phyloP scores from a whole-genome alignment of 2,797 vertebrate species.

The Sandelia bainsii region DNA sequence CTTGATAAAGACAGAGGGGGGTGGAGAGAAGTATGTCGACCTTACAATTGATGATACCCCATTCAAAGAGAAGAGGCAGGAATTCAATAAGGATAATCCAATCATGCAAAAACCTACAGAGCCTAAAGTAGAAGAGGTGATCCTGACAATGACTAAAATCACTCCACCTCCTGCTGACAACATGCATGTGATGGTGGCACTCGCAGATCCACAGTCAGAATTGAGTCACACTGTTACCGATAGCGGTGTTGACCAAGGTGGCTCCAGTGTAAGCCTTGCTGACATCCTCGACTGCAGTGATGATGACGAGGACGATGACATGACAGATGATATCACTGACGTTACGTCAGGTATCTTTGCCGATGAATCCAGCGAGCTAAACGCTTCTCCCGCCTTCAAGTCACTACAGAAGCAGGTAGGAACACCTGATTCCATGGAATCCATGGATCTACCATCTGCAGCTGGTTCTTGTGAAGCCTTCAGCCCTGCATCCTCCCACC shows the following conservation, averaged over 20 bases:
- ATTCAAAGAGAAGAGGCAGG: slow-evolving; percentile 56
- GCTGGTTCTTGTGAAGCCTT: slow-evolving; percentile 87
- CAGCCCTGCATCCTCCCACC: slow-evolving; percentile 81
- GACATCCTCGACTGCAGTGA: slow-evolving; percentile 87
- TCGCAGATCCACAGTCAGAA: slow-evolving; percentile 77
- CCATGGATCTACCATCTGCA: slow-evolving; percentile 89
- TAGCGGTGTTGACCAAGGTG: slow-evolving; percentile 74
- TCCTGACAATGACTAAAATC: slow-evolving; percentile 33
- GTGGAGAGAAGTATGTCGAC: slow-evolving; percentile 70
- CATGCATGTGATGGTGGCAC: slow-evolving; percentile 64
- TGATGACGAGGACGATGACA: slow-evolving; percentile 80
- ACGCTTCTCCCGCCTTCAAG: slow-evolving; percentile 77
- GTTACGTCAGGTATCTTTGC: slow-evolving; percentile 88
- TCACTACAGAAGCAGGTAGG: slow-evolving; percentile 90
- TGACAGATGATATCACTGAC: slow-evolving; percentile 86
- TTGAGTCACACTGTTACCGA: slow-evolving; percentile 54
- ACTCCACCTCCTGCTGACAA: slow-evolving; percentile 69
- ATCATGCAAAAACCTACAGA: slow-evolving; percentile 56
- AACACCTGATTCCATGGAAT: slow-evolving; percentile 91
- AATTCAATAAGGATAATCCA: slow-evolving; percentile 61
- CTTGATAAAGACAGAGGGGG: slow-evolving; percentile 53
- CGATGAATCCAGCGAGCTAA: slow-evolving; percentile 82
- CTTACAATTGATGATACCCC: slow-evolving; percentile 40
- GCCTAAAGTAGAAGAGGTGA: slow-evolving; percentile 63
- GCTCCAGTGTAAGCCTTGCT: slow-evolving; percentile 81